A percentile compares a stretch with the other conserved stretches of the same genome.
Conservation (phyloP, 2,888 invertebrate genomes). For the Lysandra bellargus region DNA sequence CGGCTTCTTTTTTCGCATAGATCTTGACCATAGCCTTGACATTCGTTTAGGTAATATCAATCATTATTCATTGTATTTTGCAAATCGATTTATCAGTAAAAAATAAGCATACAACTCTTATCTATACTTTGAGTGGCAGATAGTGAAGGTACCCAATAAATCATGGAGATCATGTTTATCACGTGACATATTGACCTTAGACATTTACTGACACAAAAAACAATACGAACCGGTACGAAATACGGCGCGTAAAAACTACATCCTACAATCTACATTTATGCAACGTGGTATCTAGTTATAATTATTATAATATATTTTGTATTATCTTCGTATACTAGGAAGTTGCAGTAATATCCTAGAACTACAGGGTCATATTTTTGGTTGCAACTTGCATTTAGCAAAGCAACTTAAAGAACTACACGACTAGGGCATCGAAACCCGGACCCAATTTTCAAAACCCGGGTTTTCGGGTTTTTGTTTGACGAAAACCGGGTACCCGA, state of each 20-base stretch:
- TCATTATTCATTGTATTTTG: background rate
- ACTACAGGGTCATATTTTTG: conserved; percentile 6
- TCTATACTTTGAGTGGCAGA: background rate
- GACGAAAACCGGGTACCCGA: too few relatives aligned
- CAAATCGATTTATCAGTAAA: background rate
- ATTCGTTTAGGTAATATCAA: background rate
- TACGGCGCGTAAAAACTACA: conserved; percentile 13
- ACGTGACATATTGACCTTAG: conserved; percentile 3
- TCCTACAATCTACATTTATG: background rate
- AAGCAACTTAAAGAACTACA: background rate
- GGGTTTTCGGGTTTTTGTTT: too few relatives aligned
- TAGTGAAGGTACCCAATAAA: conserved; percentile 16
- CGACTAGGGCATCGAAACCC: too few relatives aligned
- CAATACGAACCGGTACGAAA: conserved; percentile 9
- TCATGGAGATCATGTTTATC: background rate
- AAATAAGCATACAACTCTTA: background rate
- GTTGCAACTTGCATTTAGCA: background rate
- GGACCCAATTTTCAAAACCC: too few relatives aligned
- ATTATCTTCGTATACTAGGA: background rate
- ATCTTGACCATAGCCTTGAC: background rate
- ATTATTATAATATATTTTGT: background rate
- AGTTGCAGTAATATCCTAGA: background rate
- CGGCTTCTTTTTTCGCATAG: background rate
- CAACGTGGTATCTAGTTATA: background rate
- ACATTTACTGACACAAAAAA: conserved; percentile 8